Evolutionary conservation across 2,888 invertebrate species (phyloP).

Genomic region (Ferdinandea cuprea): DNA sequence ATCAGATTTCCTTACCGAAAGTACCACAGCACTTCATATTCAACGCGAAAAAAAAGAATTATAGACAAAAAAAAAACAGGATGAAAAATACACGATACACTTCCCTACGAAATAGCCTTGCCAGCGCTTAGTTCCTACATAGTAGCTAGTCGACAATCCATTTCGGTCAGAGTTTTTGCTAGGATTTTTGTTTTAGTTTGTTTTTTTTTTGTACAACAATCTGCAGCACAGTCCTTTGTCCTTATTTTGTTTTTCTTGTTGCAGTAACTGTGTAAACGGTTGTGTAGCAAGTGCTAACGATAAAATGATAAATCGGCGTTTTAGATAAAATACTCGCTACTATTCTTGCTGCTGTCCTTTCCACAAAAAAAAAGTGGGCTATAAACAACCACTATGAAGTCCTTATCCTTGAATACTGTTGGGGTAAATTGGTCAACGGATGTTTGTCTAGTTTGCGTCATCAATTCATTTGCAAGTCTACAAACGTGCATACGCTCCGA

Average conservation of each 20-base stretch:
- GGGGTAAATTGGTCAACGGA: slow-evolving; percentile 59
- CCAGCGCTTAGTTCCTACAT: slow-evolving; percentile 54
- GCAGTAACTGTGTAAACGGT: slow-evolving; percentile 24
- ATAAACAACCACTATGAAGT: slow-evolving; percentile 9
- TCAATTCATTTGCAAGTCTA: slow-evolving; percentile 68
- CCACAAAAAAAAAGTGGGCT: slow-evolving; percentile 11
- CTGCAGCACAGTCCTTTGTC: slow-evolving; percentile 27
- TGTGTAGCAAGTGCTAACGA: slow-evolving; percentile 61
- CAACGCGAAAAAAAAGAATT: background rate
- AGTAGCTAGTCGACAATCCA: slow-evolving; percentile 50
- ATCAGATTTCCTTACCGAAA: slow-evolving; percentile 42
- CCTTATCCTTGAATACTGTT: slow-evolving; percentile 56
- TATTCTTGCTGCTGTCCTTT: slow-evolving; percentile 1
- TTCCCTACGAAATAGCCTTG: slow-evolving; percentile 27
- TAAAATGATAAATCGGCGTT: slow-evolving; percentile 68
- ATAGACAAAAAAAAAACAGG: background rate
- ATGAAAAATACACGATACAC: slow-evolving; percentile 20
- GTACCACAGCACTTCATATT: slow-evolving; percentile 13
- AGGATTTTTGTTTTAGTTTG: background rate
- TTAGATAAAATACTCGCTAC: slow-evolving; percentile 45
- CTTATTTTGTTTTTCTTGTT: slow-evolving; percentile 27
- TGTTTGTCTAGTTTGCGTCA: slow-evolving; percentile 69
- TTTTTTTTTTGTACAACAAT: slow-evolving; percentile 25
- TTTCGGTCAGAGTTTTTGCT: slow-evolving; percentile 21
- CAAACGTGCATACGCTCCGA: background rate